phyloP scores from a whole-genome alignment of 2,888 invertebrate species.

The Calliopum simillimum region DNA sequence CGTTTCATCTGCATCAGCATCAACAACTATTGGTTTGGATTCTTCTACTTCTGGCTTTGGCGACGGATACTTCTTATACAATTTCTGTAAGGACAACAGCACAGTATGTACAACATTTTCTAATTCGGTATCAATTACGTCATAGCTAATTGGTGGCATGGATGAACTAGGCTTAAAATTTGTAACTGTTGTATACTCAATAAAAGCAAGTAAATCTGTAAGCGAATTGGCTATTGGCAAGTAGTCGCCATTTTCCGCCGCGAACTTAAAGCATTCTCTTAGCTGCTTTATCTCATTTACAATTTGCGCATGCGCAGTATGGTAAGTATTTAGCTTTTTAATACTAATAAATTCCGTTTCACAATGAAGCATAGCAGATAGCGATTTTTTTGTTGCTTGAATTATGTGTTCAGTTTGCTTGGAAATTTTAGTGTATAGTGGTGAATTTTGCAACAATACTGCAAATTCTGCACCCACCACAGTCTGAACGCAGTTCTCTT shows the following conservation, averaged over 20 bases:
- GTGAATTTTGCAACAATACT: constrained; percentile 39
- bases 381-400: constrained; percentile 46
- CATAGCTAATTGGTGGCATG: constrained; percentile 34
- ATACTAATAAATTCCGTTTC: constrained; percentile 58
- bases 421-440: constrained; percentile 43
- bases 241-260: constrained; percentile 42
- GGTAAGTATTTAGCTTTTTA: constrained; percentile 48
- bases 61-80: constrained; percentile 69
- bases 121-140: constrained; percentile 61
- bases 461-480: constrained; percentile 26
- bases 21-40: background rate
- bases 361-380: constrained; percentile 52
- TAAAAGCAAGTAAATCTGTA: constrained; percentile 47
- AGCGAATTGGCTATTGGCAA: constrained; percentile 59
- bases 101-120: constrained; percentile 70
- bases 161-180: background rate
- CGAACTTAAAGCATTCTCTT: constrained; percentile 33
- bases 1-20: constrained; percentile 42
- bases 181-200: constrained; percentile 36
- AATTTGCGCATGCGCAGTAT: constrained; percentile 46
- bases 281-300: constrained; percentile 44
- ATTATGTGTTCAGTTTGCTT: constrained; percentile 50
- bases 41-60: constrained; percentile 29
- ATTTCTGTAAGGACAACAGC: constrained; percentile 72
- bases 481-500: constrained; percentile 47